These are phyloP conservation scores for pig (Sus scrofa) DNA, from an alignment of 2,113 vertebrate genomes.

Conservation along the genomic window T2T-Sscrofa CM000815.6:118322501-118323000, in stretches of 20 bases:
- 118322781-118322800: neutral
- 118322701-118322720: neutral
- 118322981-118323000: conserved; percentile 67
- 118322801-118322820: neutral
- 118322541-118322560: neutral
- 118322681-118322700: neutral
- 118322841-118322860: conserved; percentile 62
- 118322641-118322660: neutral
- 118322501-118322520: neutral
- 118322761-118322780: neutral
- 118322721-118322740: neutral
- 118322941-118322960: conserved; percentile 73
- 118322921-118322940: conserved; percentile 56
- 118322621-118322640: neutral
- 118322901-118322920: neutral
- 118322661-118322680: neutral
- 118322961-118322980: conserved; percentile 68
- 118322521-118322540: neutral
- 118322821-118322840: neutral
- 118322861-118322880: conserved; percentile 65
- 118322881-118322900: conserved; percentile 41
- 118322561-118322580: neutral
- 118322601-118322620: neutral
- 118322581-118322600: neutral
- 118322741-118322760: neutral